These are phyloP conservation scores for Gymnocypris eckloni DNA, from an alignment of 2,797 vertebrate species.

Conservation along the genomic window DNA sequence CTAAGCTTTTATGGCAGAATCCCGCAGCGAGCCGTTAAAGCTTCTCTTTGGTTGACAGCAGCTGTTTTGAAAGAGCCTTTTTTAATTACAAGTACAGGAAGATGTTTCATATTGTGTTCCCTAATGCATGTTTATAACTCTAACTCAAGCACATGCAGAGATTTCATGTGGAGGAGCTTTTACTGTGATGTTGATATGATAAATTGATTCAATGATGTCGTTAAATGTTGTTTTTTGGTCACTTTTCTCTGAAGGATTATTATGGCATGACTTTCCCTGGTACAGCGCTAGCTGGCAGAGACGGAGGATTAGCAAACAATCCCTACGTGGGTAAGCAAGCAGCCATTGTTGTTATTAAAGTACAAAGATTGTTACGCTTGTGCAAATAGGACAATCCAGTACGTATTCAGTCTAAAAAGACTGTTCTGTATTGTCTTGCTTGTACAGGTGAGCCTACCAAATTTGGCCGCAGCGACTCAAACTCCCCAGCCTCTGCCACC, in stretches of 20 bases:
- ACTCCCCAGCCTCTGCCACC: constrained; percentile 90
- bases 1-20: neutral
- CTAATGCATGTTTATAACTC: neutral
- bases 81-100: neutral
- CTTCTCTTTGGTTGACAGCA: neutral
- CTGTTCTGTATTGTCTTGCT: neutral
- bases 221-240: neutral
- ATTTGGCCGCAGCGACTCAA: constrained; percentile 93
- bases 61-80: neutral
- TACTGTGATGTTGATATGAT: neutral
- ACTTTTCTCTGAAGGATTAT: constrained; percentile 85
- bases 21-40: neutral
- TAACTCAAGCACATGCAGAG: neutral
- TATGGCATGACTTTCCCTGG: constrained; percentile 97
- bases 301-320: constrained; percentile 88
- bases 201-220: neutral
- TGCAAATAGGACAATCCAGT: neutral
- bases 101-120: neutral
- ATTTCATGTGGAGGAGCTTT: neutral
- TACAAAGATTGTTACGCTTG: neutral
- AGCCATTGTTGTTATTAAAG: neutral
- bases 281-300: constrained; percentile 90
- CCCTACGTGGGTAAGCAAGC: constrained; percentile 89
- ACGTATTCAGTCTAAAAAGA: neutral
- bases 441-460: constrained; percentile 92